phyloP scores from a whole-genome alignment of 2,113 vertebrate species.

The Physeter macrocephalus region DNA sequence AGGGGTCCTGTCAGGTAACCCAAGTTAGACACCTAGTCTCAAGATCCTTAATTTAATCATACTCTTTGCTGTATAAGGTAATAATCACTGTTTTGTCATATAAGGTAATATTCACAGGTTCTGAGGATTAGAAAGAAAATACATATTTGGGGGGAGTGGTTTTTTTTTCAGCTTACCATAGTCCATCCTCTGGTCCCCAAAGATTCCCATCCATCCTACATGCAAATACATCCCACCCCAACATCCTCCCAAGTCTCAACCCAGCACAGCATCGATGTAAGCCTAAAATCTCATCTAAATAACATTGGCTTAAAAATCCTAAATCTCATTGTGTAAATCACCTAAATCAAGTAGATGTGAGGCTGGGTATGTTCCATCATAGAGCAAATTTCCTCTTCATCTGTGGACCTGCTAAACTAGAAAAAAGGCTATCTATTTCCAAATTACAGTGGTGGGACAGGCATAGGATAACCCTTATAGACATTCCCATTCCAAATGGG shows the following conservation, averaged over 20 bases:
- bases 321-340: not conserved
- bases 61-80: not conserved
- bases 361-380: not conserved
- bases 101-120: not conserved
- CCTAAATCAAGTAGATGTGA: not conserved
- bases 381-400: not conserved
- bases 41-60: not conserved
- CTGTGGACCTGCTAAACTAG: not conserved
- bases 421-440: not conserved
- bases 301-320: not conserved
- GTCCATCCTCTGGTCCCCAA: not conserved
- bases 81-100: not conserved
- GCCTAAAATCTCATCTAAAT: not conserved
- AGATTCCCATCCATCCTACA: not conserved
- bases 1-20: not conserved
- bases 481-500: not conserved
- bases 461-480: not conserved
- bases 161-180: not conserved
- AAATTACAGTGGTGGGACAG: not conserved
- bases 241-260: not conserved
- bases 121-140: not conserved
- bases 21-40: not conserved
- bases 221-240: not conserved
- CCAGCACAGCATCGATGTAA: not conserved
- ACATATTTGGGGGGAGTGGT: not conserved